Base-by-base conservation (phyloP, 2,888 invertebrate species). In the Phengaris arion region DNA sequence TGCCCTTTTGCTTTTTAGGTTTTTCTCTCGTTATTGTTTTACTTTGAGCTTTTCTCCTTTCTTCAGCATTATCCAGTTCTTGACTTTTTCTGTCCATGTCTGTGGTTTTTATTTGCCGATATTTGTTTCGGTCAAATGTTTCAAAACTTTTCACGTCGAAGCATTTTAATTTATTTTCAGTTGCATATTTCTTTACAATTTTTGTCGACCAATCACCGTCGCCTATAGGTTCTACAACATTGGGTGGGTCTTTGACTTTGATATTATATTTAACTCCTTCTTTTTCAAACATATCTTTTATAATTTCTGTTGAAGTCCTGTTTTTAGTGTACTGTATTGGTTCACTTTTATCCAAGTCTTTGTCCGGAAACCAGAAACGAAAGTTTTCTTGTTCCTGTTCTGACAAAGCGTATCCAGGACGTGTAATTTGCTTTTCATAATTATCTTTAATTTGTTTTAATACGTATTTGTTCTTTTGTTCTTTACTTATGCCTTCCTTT, bases 131-230 rank as follows among this genome's bases (percentile, higher is more conserved):
- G 10, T 64, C 35, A 22, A 35, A 45, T 35, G 6, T 64, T 64
- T 64, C 64, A 64, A 35, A 35, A 13, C 35, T 64, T 35, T 64
- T 64, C 35, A 22, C 10, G 15, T 64, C 64, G 12, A 64, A 45
- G 64, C 64, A 64, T 35, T 64, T 64, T 64, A 64, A 64, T 64
- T 64, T 64, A 13, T 64, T 64, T 35, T 64, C 12, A 64, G 64
- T 64, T 15, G 64, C 64, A 64, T 64, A 64, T 64, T 64, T 64
- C 64, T 64, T 35, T 64, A 12, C 64, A 64, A 64, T 64, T 64
- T 64, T 64, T 64, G 64, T 12, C 35, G 64, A 64, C 64, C 64
- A 64, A 64, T 64, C 45, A 64, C 10, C 12, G 35, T 45, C 35
- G 13, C 64, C 6, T 64, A 13, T 45, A 12, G 22, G 12, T 64